These are phyloP conservation scores for Rhingia campestris DNA, from an alignment of 2,888 invertebrate genomes.

Conservation along the genomic window DNA sequence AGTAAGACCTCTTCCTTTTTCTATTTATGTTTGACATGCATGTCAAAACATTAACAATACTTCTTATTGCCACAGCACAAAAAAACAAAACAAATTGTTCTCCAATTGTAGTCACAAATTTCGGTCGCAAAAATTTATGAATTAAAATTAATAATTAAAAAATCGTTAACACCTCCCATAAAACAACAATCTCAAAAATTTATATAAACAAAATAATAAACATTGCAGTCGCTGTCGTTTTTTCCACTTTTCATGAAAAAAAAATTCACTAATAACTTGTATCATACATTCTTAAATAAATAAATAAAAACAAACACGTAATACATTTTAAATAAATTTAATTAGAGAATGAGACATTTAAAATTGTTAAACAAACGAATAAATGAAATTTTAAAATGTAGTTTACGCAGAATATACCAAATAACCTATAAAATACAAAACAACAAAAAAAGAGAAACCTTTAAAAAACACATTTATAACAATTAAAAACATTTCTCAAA, in stretches of 20 bases:
- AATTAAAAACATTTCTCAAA: constrained; percentile 79
- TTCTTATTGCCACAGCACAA: neutral
- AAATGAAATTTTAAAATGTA: constrained; percentile 66
- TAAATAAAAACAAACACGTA: neutral
- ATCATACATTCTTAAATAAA: constrained; percentile 10
- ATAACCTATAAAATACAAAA: constrained; percentile 70
- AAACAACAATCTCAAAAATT: constrained; percentile 33
- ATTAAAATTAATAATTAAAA: constrained; percentile 73
- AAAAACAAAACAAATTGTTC: constrained; percentile 46
- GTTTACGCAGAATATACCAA: constrained; percentile 73
- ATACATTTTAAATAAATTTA: constrained; percentile 38
- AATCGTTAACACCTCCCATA: constrained; percentile 59
- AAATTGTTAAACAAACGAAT: constrained; percentile 58
- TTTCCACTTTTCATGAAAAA: constrained; percentile 47
- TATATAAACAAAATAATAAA: constrained; percentile 6
- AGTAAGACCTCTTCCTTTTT: too few relatives aligned
- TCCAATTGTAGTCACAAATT: constrained; percentile 65
- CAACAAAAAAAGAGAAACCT: constrained; percentile 40
- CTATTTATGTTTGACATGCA: too few relatives aligned
- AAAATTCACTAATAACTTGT: constrained; percentile 29
- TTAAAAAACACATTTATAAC: constrained; percentile 75
- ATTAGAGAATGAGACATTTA: constrained; percentile 47
- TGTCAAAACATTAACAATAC: neutral
- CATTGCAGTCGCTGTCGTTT: constrained; percentile 46
- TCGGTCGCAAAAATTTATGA: constrained; percentile 72